Base-by-base conservation (phyloP, 2,797 vertebrate species). In the Phataginus tetradactyla region DNA sequence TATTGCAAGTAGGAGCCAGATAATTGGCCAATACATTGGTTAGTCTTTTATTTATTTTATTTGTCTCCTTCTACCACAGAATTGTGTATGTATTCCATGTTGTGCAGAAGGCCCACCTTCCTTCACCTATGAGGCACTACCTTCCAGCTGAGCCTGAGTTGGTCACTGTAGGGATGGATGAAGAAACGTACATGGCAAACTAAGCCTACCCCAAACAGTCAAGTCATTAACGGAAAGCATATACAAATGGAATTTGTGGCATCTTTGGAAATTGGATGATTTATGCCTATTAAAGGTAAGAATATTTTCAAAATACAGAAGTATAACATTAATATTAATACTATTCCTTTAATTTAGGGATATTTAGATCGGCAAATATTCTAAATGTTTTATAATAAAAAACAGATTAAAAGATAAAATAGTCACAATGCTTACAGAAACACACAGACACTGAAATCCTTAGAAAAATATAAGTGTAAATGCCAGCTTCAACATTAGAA, bases 361-460 rank as follows among this genome's bases (percentile, higher is more conserved):
- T 88, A 17, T 77, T 96, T 90, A 37, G 37, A 90, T 95, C 84
- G 94, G 75, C 81, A 97, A 97, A 97, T 96, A 97, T 90, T 49
- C 75, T 94, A 87, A 94, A 66, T 93, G 77, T 86, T 91, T 81
- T 94, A 96, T 37, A 97, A 97, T 94, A 96, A 97, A 98, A 97
- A 97, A n/a, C 61, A 97, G 89, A 97, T 96, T 96, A 97, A 95
- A 96, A 95, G 68, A 81, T 96, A 97, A 97, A 95, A 79, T 51
- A 92, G 21, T 93, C 90, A 92, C 72, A 95, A 97, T 90, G 95
- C 91, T 95, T 93, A 91, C 27, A 94, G 72, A 97, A 96, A 94
- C 71, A 79, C 91, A 85, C 32, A 78, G 61, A 71, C 64, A 71
- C 15, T 32, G n/a, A 90, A 94, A 90, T 90, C 89, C 90, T 86